A percentile compares a stretch with the other conserved stretches of the same genome.
Evolutionary conservation across 1,140 invertebrate species (phyloP).

Genomic region (Pemphigus obesinymphae): DNA sequence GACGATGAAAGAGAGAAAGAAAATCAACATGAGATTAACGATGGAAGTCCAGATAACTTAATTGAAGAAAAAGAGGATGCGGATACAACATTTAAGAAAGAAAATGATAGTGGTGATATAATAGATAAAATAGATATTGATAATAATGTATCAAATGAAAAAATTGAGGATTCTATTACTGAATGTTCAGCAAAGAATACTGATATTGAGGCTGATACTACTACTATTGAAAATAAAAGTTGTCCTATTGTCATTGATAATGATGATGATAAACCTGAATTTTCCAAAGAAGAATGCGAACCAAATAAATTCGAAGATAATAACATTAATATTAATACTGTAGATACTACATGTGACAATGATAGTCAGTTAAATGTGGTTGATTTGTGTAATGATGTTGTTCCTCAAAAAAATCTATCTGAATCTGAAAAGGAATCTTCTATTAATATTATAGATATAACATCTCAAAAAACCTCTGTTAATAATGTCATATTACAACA

Average conservation of each 20-base stretch:
- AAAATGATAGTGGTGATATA: not conserved
- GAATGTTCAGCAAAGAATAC: not conserved
- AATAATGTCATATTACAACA: not conserved
- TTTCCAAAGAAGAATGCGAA: not conserved
- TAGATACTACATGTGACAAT: not conserved
- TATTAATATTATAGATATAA: not conserved
- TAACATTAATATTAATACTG: not conserved
- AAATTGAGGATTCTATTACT: not conserved
- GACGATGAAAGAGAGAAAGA: not conserved
- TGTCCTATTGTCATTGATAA: not conserved
- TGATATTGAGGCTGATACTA: not conserved
- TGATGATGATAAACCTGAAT: not conserved
- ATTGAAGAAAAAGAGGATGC: not conserved
- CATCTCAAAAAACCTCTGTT: not conserved
- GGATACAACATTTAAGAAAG: not conserved
- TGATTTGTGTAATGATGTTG: not conserved
- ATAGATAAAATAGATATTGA: not conserved
- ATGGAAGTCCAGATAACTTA: not conserved
- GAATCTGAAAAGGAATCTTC: slow-evolving; percentile 1
- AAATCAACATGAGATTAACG: not conserved
- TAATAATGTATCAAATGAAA: not conserved
- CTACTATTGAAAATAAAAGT: not conserved
- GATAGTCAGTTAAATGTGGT: not conserved
- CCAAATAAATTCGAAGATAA: not conserved
- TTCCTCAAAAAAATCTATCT: not conserved